These are phyloP conservation scores for Dichetophora obliterata DNA, from an alignment of 2,888 invertebrate genomes.

Conservation along the genomic window DNA sequence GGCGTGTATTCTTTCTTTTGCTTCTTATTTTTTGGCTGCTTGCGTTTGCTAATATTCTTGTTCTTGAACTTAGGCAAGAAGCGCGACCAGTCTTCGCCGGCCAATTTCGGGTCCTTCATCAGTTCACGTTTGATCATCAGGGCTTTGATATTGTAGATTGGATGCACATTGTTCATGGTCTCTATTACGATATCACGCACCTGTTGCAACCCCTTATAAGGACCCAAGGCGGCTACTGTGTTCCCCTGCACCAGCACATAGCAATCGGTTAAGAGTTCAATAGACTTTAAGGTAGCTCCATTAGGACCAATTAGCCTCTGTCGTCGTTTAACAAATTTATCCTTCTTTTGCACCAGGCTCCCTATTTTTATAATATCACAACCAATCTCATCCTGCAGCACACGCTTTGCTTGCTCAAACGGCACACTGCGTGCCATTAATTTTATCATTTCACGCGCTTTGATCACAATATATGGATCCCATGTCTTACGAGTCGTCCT, in stretches of 20 bases:
- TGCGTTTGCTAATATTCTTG: constrained; percentile 89
- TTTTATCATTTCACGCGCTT: constrained; percentile 96
- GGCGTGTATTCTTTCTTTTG: constrained; percentile 96
- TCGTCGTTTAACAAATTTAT: constrained; percentile 94
- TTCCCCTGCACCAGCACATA: constrained; percentile 97
- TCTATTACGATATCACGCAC: constrained; percentile 93
- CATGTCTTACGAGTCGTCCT: constrained; percentile 96
- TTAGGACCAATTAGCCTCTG: constrained; percentile 96
- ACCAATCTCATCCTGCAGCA: constrained; percentile 89
- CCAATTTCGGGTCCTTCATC: constrained; percentile 91
- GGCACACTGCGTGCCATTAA: constrained; percentile 95
- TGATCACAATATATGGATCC: constrained; percentile 98
- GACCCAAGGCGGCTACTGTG: constrained; percentile 96
- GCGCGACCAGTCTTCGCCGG: constrained; percentile 95
- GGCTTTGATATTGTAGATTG: constrained; percentile 97
- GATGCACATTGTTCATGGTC: constrained; percentile 99
- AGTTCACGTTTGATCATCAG: constrained; percentile 97
- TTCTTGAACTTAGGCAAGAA: constrained; percentile 94
- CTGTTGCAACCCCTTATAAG: constrained; percentile 89
- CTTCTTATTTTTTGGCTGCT: constrained; percentile 88
- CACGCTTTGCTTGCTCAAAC: constrained; percentile 91
- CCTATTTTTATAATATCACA: constrained; percentile 98
- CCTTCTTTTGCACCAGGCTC: constrained; percentile 88
- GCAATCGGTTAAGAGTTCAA: constrained; percentile 95
- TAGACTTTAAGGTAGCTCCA: constrained; percentile 97